phyloP scores from a whole-genome alignment of 2,797 vertebrate genomes.

The Spinus pinus region DNA sequence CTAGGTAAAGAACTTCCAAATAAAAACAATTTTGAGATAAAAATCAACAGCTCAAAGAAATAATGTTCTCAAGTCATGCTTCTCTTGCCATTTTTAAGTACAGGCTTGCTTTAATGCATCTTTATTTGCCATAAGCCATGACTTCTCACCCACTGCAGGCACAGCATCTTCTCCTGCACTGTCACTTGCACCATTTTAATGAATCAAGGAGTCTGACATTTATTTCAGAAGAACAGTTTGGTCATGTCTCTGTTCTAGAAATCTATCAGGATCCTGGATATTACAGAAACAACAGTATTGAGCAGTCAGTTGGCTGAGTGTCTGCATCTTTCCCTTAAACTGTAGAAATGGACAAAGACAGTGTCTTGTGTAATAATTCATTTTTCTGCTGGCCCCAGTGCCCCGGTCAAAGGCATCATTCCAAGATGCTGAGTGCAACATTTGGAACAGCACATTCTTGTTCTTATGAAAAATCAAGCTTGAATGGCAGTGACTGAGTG shows the following conservation, averaged over 20 bases:
- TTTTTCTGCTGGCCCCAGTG: not conserved
- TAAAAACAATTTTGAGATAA: not conserved
- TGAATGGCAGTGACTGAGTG: not conserved
- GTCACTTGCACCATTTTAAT: not conserved
- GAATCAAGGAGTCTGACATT: not conserved
- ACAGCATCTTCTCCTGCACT: not conserved
- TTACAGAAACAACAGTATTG: not conserved
- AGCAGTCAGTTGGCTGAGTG: not conserved
- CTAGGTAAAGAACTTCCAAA: not conserved
- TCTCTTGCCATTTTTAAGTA: not conserved
- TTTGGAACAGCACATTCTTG: conserved; percentile 9
- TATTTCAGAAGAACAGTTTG: not conserved
- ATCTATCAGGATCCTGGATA: not conserved
- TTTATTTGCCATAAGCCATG: not conserved
- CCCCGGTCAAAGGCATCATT: not conserved
- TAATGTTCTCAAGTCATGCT: not conserved
- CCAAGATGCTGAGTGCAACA: not conserved
- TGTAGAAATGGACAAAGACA: not conserved
- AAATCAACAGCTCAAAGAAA: not conserved
- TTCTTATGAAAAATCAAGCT: not conserved
- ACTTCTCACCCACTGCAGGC: not conserved
- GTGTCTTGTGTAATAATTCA: not conserved
- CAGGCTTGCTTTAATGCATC: not conserved
- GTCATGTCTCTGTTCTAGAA: not conserved
- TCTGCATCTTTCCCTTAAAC: not conserved